Conservation (phyloP, 2,113 vertebrate species). For the Serilophus lunatus region DNA sequence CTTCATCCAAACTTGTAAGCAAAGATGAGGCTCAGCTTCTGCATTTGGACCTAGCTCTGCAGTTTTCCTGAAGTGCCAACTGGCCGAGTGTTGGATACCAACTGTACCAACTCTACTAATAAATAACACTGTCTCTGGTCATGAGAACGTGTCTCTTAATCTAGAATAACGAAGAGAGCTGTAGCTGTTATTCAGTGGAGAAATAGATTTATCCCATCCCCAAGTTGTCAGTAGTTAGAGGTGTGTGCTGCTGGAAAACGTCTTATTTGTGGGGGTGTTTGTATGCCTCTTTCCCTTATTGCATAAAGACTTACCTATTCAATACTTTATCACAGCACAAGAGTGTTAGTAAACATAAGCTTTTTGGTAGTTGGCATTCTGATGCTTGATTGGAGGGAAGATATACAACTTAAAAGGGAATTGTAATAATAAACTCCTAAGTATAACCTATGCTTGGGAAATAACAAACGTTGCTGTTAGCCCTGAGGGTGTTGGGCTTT, state of each 20-base stretch:
- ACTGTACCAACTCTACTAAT: not conserved
- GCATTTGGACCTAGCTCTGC: not conserved
- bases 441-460: not conserved
- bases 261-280: not conserved
- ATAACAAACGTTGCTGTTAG: not conserved
- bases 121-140: not conserved
- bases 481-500: not conserved
- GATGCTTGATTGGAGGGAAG: not conserved
- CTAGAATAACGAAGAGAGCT: not conserved
- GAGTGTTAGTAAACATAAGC: not conserved
- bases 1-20: conserved; percentile 1
- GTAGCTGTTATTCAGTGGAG: not conserved
- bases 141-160: not conserved
- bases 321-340: not conserved
- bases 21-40: not conserved
- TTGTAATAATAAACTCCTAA: not conserved
- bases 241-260: not conserved
- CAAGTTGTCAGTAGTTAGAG: not conserved
- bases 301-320: not conserved
- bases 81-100: not conserved
- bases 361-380: not conserved
- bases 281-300: not conserved
- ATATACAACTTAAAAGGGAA: not conserved
- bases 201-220: not conserved
- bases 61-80: not conserved